Conservation (phyloP, 1,140 invertebrate species). For the Calliopsis andreniformis region DNA sequence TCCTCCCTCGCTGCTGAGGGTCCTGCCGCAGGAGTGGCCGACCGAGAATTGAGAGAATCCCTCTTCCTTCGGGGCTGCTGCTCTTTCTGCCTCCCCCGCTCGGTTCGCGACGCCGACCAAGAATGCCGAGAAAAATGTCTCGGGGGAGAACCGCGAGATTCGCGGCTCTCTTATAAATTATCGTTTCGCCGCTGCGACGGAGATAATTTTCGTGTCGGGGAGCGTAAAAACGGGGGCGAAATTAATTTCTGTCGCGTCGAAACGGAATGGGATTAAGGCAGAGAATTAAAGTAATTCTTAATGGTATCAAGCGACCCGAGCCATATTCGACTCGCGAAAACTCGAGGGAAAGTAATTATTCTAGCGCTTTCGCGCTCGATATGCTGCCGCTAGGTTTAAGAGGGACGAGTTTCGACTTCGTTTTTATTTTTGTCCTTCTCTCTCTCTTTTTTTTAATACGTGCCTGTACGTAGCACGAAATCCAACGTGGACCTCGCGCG, state of each 20-base stretch:
- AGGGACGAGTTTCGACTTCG: background rate
- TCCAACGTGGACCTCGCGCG: constrained; percentile 9
- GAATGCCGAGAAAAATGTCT: constrained; percentile 41
- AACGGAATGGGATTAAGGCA: background rate
- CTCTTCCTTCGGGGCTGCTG: background rate
- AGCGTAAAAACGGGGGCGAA: background rate
- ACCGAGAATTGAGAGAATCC: constrained; percentile 21
- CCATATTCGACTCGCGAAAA: background rate
- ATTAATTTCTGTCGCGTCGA: constrained; percentile 9
- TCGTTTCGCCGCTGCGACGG: constrained; percentile 17
- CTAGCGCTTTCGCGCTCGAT: background rate
- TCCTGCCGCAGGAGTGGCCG: constrained; percentile 28
- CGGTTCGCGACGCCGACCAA: background rate
- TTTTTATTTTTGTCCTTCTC: no score
- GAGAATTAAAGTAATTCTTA: constrained; percentile 22
- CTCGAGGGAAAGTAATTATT: background rate
- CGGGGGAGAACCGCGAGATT: constrained; percentile 15
- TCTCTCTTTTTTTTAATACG: background rate
- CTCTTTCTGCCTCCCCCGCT: background rate
- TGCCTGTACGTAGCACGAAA: background rate
- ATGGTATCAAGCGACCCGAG: background rate
- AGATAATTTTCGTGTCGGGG: constrained; percentile 18
- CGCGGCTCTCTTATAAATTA: constrained; percentile 39
- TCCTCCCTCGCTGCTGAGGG: constrained; percentile 10
- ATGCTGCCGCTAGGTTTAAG: no score